Evolutionary conservation across 2,113 vertebrate species (phyloP).

Genomic region (Tenebrosternarchus preto): DNA sequence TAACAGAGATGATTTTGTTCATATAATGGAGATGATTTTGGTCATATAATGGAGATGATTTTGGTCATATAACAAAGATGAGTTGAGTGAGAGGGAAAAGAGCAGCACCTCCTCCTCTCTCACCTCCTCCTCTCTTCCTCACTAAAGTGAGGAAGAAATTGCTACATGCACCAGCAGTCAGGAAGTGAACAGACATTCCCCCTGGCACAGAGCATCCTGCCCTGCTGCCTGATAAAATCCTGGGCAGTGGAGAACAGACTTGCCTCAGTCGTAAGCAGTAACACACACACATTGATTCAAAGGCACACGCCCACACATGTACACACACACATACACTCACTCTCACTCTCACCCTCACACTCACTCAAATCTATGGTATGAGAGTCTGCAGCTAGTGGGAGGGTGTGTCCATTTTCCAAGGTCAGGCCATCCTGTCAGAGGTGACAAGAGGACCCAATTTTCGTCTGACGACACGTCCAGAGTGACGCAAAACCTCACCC

Average conservation of each 20-base stretch:
- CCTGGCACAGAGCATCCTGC: conserved; percentile 15
- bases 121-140: conserved; percentile 4
- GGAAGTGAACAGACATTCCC: conserved; percentile 37
- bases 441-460: conserved; percentile 33
- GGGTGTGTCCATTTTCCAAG: conserved; percentile 18
- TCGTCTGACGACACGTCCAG: background rate
- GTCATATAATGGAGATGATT: no score
- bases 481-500: conserved; percentile 39
- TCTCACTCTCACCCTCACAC: no score
- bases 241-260: conserved; percentile 3
- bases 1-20: no score
- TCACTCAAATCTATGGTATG: conserved; percentile 1
- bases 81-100: background rate
- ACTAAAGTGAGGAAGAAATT: conserved; percentile 6
- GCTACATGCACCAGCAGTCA: background rate
- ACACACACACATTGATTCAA: background rate
- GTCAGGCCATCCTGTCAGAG: conserved; percentile 1
- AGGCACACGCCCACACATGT: no score
- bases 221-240: background rate
- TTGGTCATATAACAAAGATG: background rate
- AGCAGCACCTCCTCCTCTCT: conserved; percentile 5
- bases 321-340: conserved; percentile 9
- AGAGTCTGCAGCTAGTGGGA: conserved; percentile 7
- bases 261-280: conserved; percentile 23
- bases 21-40: no score